Evolutionary conservation across 2,113 vertebrate genomes (phyloP), one percentile per base, ranked within the genome.

Genomic region (Protomyctophum bolini): DNA sequence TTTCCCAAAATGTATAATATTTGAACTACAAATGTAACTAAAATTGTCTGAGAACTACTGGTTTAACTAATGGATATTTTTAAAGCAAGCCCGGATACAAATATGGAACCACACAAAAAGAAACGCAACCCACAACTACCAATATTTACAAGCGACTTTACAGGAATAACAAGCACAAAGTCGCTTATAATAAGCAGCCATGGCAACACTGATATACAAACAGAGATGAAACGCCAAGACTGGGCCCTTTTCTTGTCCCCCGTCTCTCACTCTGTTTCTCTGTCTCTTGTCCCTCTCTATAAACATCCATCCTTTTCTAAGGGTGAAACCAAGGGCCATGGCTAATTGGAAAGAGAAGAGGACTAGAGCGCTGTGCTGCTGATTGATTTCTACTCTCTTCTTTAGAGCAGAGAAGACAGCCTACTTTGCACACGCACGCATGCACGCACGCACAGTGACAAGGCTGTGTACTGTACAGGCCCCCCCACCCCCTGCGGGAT

Each of bases 281-380:
- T 66, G 69, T 66, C 5, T 52, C 77, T 49, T 10, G 21, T n/a
- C 63, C 79, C 77, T 61, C 47, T 59, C 83, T 72, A n/a, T 66
- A 72, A 6, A 77, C 64, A 68, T 73, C 45, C 75, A n/a, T 67
- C 49, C 74, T 78, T 58, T 73, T 63, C 33, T 64, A 21, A 79
- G 64, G 41, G 58, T 54, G 71, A 51, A 86, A 83, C 85, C 87
- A 75, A 80, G 78, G 78, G 79, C 83, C 60, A n/a, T 54, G 46
- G 72, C 79, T 93, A 92, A 93, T 91, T 92, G 83, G 83, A 73
- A 82, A 67, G 80, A 76, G 79, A 72, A 59, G 63, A 50, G 46
- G 66, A 64, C 68, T 66, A 62, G 73, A 84, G 79, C 46, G 56
- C 66, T 64, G 79, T 46, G 56, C 66, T 64, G 69, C 66, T 63